Conservation (phyloP, 2,113 vertebrate species). For the Lagopus muta region DNA sequence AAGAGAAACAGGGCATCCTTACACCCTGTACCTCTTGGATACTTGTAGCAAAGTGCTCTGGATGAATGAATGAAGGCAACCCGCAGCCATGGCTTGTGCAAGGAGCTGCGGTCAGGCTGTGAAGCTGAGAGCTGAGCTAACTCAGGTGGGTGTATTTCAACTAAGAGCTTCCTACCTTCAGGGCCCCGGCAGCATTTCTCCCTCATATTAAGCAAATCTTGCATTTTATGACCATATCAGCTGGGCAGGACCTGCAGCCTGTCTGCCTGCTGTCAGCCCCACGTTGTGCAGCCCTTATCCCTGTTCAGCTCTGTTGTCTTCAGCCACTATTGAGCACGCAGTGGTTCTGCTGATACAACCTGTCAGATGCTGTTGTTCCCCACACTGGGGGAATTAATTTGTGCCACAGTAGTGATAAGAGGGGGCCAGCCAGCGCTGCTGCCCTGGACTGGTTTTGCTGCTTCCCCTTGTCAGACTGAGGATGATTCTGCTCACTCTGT, state of each 20-base stretch:
- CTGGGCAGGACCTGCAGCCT: not conserved
- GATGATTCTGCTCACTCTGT: not conserved
- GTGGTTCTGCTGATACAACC: not conserved
- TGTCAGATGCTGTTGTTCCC: not conserved
- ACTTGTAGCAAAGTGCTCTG: accelerated
- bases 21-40: not conserved
- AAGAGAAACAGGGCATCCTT: not conserved
- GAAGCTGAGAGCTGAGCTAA: not conserved
- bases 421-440: not conserved
- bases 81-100: not conserved
- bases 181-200: not conserved
- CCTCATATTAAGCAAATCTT: not conserved
- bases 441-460: not conserved
- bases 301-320: accelerated
- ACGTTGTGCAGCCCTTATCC: accelerated
- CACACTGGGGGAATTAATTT: not conserved
- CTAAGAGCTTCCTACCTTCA: not conserved
- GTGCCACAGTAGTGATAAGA: accelerated
- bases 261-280: not conserved
- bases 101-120: not conserved
- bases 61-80: not conserved
- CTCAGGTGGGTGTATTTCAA: not conserved
- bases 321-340: accelerated
- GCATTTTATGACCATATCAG: accelerated
- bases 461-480: not conserved